A percentile compares a stretch with the other conserved stretches of the same genome.
These are phyloP conservation scores for Tachysurus fulvidraco DNA, from an alignment of 2,113 vertebrate species.

Conservation along the genomic window DNA sequence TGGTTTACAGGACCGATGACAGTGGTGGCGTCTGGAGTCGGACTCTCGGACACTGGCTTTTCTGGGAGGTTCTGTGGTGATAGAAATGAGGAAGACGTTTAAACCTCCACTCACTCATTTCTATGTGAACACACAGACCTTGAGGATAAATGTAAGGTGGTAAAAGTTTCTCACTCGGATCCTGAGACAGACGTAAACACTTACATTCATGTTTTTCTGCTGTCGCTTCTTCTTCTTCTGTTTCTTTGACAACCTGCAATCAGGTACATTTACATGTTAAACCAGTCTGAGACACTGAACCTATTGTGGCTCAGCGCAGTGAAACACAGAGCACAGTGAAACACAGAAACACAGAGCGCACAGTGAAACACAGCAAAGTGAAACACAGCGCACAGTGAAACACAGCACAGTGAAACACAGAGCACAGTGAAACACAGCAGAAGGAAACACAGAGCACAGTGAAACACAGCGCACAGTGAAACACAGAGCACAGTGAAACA, in stretches of 20 bases:
- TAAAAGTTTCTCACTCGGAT: background rate
- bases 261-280: background rate
- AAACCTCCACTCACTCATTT: too few species aligned
- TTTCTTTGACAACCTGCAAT: slow-evolving; percentile 85
- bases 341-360: too few species aligned
- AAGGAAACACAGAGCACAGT: background rate
- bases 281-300: too few species aligned
- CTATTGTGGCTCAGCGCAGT: too few species aligned
- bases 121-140: too few species aligned
- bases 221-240: slow-evolving; percentile 87
- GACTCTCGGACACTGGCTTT: slow-evolving; percentile 28
- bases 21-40: slow-evolving; percentile 22
- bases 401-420: too few species aligned
- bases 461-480: background rate
- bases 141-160: too few species aligned
- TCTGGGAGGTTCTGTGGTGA: slow-evolving; percentile 49
- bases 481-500: background rate
- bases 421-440: too few species aligned
- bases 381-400: background rate
- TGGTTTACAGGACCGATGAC: background rate
- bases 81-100: background rate
- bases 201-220: slow-evolving; percentile 73
- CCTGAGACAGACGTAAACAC: slow-evolving; percentile 2
- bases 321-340: background rate
- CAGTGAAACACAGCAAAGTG: background rate